These are phyloP conservation scores for Chionoecetes opilio DNA, from an alignment of 1,140 invertebrate genomes.

Conservation along the genomic window DNA sequence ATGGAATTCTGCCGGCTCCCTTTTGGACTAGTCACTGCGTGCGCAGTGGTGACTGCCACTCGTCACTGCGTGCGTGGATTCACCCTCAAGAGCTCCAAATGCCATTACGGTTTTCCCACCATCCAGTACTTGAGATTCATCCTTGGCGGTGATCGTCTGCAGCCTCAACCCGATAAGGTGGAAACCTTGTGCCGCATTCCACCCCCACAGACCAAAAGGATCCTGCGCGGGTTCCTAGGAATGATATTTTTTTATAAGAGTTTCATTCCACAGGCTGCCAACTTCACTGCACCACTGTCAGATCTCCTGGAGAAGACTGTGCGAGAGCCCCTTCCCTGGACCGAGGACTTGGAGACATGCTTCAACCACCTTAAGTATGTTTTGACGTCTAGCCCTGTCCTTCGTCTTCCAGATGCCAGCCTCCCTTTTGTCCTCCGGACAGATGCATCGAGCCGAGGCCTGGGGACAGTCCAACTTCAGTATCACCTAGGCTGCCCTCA, in stretches of 20 bases:
- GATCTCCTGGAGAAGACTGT: background rate
- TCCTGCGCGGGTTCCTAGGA: background rate
- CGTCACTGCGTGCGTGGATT: background rate
- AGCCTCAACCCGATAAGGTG: background rate
- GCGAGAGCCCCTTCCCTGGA: background rate
- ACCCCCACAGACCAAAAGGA: background rate
- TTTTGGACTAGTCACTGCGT: conserved; percentile 58
- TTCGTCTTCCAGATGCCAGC: background rate
- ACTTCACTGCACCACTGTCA: background rate
- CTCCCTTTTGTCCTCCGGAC: background rate
- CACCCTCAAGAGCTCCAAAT: background rate
- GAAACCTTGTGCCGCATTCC: background rate
- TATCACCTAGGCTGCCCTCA: too few species aligned
- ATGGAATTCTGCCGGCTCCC: conserved; percentile 50
- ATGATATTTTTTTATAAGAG: background rate
- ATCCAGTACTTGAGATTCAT: background rate
- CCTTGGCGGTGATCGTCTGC: background rate
- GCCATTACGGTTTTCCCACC: background rate
- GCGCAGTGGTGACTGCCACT: too few species aligned
- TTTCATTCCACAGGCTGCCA: background rate
- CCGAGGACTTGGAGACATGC: background rate
- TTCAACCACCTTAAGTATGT: background rate
- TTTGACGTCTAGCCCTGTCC: background rate
- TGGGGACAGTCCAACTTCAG: too few species aligned
- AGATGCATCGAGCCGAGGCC: too few species aligned